phyloP scores from a whole-genome alignment of 2,888 invertebrate genomes.

The Ennomos fuscantarius region DNA sequence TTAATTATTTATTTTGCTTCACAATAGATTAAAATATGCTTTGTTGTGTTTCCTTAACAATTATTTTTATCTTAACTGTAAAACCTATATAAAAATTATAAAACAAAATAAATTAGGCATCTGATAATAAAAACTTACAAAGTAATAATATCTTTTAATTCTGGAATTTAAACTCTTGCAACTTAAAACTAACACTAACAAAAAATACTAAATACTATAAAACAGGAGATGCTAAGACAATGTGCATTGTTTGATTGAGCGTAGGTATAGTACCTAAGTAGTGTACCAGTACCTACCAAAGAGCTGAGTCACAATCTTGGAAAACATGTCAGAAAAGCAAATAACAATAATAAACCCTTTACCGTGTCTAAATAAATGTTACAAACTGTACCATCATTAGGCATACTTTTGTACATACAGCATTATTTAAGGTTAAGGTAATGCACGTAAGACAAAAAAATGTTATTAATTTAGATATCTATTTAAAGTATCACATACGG shows the following conservation, averaged over 20 bases:
- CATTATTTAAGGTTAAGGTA: constrained; percentile 50
- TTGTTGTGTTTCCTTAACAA: constrained; percentile 16
- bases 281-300: too few relatives aligned
- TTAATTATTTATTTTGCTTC: background rate
- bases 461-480: constrained; percentile 44
- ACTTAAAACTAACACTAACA: constrained; percentile 77
- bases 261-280: too few relatives aligned
- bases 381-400: constrained; percentile 25
- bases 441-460: constrained; percentile 35
- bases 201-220: constrained; percentile 60
- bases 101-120: constrained; percentile 74
- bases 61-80: constrained; percentile 43
- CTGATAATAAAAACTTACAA: constrained; percentile 60
- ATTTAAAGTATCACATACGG: constrained; percentile 50
- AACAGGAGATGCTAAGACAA: constrained; percentile 54
- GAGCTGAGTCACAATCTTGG: constrained; percentile 5
- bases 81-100: constrained; percentile 49
- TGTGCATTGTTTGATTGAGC: constrained; percentile 39
- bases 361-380: constrained; percentile 12
- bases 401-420: constrained; percentile 48
- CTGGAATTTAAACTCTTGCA: constrained; percentile 77
- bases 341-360: constrained; percentile 1
- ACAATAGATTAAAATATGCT: constrained; percentile 5
- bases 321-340: constrained; percentile 1
- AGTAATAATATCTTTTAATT: constrained; percentile 80